Percentiles rank a stretch among this genome's conserved stretches.
Conservation (phyloP, 2,888 invertebrate genomes). For the Ichneumoninae sp. region DNA sequence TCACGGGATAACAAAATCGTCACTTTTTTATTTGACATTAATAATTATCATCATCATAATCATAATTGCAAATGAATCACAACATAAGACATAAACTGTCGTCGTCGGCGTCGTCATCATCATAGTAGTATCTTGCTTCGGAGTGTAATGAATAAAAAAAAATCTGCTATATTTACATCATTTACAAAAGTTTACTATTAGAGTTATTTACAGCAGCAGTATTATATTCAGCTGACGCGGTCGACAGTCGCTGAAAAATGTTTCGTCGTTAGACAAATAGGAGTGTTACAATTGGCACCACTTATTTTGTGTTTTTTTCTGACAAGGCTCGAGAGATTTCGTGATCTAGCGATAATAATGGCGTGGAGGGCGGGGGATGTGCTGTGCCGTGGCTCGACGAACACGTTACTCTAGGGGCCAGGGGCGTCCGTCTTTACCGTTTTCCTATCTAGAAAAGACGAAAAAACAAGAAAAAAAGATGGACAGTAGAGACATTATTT, state of each 20-base stretch:
- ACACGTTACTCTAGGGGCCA: slow-evolving; percentile 54
- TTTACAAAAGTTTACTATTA: slow-evolving; percentile 72
- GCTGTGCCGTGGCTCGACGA: slow-evolving; percentile 2
- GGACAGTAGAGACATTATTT: slow-evolving; percentile 26
- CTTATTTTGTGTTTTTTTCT: slow-evolving; percentile 1
- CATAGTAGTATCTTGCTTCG: slow-evolving; percentile 64
- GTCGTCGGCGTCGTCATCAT: slow-evolving; percentile 61
- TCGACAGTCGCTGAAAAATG: slow-evolving; percentile 31
- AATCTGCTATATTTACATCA: slow-evolving; percentile 80
- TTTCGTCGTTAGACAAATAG: slow-evolving; percentile 17
- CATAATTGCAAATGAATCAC: slow-evolving; percentile 51
- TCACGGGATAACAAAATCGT: background rate
- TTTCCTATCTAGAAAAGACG: slow-evolving; percentile 65
- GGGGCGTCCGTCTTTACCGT: slow-evolving; percentile 62
- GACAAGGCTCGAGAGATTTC: slow-evolving; percentile 1
- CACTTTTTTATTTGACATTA: slow-evolving; percentile 14
- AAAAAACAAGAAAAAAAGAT: slow-evolving; percentile 52
- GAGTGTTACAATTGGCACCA: background rate
- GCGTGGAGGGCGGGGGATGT: slow-evolving; percentile 5
- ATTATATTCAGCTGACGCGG: slow-evolving; percentile 37
- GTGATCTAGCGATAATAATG: slow-evolving; percentile 9
- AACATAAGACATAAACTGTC: slow-evolving; percentile 41
- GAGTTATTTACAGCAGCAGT: slow-evolving; percentile 76
- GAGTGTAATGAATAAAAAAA: slow-evolving; percentile 62
- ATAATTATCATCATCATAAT: slow-evolving; percentile 38